A percentile compares a stretch with the other conserved stretches of the same genome.
These are phyloP conservation scores for Stenodera caucasica DNA, from an alignment of 2,888 invertebrate species.

Conservation along the genomic window DNA sequence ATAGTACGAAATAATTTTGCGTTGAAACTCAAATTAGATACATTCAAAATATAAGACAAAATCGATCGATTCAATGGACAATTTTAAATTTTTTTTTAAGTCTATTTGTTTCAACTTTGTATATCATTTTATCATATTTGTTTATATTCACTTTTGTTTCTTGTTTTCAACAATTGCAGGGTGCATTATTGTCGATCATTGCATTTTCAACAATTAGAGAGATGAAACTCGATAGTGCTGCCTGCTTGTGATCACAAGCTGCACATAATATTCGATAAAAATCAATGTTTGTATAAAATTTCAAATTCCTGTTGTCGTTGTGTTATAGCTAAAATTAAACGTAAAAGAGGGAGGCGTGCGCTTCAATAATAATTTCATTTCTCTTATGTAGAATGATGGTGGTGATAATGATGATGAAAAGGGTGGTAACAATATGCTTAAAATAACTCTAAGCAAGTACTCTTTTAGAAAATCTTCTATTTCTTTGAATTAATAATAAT, in stretches of 20 bases:
- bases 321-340: neutral
- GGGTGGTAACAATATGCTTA: too few species aligned
- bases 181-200: too few species aligned
- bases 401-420: neutral
- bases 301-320: constrained; percentile 6
- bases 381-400: neutral
- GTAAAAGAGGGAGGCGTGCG: neutral
- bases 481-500: too few species aligned
- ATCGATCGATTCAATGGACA: too few species aligned
- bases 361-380: neutral
- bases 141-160: neutral
- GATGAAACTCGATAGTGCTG: constrained; percentile 7
- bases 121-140: too few species aligned
- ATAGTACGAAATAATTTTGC: neutral
- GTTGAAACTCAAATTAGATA: too few species aligned
- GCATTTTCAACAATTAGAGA: constrained; percentile 13
- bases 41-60: too few species aligned
- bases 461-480: too few species aligned
- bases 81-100: too few species aligned
- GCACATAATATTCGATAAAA: constrained; percentile 3
- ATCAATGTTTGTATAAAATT: neutral
- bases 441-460: too few species aligned
- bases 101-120: too few species aligned
- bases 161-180: constrained; percentile 14
- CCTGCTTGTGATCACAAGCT: constrained; percentile 5